Percentiles rank a stretch among this genome's conserved stretches.
Conservation (phyloP, 2,797 vertebrate genomes). For the Odontamblyopus rebecca region DNA sequence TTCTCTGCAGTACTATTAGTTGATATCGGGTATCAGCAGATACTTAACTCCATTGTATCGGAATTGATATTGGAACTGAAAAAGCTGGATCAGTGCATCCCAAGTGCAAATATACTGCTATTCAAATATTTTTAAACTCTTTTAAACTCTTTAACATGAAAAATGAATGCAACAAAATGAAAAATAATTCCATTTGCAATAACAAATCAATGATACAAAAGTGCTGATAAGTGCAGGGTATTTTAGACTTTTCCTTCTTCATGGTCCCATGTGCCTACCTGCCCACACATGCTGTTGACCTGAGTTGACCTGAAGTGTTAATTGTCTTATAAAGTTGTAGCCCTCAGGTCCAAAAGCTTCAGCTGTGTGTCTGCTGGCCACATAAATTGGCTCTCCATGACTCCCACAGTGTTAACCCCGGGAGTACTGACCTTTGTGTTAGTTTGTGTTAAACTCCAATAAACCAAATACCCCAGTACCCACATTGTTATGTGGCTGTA, state of each 20-base stretch:
- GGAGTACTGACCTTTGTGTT: conserved; percentile 21
- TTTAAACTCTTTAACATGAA: background rate
- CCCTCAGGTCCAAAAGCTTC: conserved; percentile 26
- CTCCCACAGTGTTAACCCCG: conserved; percentile 42
- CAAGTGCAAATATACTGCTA: too few species aligned
- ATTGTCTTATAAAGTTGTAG: conserved; percentile 40
- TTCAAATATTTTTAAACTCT: background rate
- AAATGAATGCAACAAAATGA: background rate
- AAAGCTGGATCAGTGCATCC: too few species aligned
- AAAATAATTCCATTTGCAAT: background rate
- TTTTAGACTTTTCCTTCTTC: conserved; percentile 11
- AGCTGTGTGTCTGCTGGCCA: conserved; percentile 34
- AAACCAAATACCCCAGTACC: background rate
- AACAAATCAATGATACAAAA: background rate
- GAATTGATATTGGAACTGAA: too few species aligned
- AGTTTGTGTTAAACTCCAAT: conserved; percentile 10
- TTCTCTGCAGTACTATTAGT: too few species aligned
- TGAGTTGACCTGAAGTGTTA: conserved; percentile 41
- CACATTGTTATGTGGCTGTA: background rate
- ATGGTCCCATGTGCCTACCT: conserved; percentile 12
- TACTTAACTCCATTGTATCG: too few species aligned
- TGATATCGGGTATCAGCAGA: too few species aligned
- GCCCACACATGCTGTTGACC: conserved; percentile 53
- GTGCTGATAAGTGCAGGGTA: background rate
- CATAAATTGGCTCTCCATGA: conserved; percentile 52